A percentile compares a stretch with the other conserved stretches of the same genome.
phyloP scores from a whole-genome alignment of 1,140 invertebrate species.

The Apis florea region DNA sequence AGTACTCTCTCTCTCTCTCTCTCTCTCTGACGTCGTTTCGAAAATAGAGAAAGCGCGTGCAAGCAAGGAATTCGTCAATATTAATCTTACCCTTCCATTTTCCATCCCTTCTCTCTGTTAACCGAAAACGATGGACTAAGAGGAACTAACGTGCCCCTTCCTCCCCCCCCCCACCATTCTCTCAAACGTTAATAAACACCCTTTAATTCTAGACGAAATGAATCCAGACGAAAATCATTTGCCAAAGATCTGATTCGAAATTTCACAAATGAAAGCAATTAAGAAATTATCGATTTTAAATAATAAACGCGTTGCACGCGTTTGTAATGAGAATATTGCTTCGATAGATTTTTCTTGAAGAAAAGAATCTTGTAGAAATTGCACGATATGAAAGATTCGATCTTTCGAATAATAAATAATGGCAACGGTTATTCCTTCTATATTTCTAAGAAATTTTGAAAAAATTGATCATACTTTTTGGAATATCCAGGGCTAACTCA shows the following conservation, averaged over 20 bases:
- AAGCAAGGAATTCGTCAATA: constrained; percentile 35
- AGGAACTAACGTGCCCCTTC: not conserved
- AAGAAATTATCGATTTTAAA: constrained; percentile 20
- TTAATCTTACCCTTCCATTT: constrained; percentile 22
- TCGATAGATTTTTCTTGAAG: too few relatives aligned
- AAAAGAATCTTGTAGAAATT: too few relatives aligned
- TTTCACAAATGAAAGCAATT: constrained; percentile 16
- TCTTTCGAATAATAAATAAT: too few relatives aligned
- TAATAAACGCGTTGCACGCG: not conserved
- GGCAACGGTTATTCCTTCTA: too few relatives aligned
- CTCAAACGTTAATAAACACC: constrained; percentile 22
- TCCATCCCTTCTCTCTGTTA: not conserved
- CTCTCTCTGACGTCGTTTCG: not conserved
- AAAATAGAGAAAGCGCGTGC: constrained; percentile 16
- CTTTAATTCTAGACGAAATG: constrained; percentile 31
- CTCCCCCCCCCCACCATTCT: not conserved
- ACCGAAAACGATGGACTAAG: constrained; percentile 1
- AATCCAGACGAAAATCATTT: constrained; percentile 28
- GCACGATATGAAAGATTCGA: too few relatives aligned
- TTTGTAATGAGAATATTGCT: too few relatives aligned
- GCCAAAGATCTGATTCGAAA: not conserved
- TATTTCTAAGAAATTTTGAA: too few relatives aligned
- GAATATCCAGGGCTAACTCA: too few relatives aligned
- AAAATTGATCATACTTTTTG: too few relatives aligned
- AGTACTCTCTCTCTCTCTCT: not conserved